These are phyloP conservation scores for Atlantisia rogersi DNA, from an alignment of 2,113 vertebrate species.

Conservation along the genomic window DNA sequence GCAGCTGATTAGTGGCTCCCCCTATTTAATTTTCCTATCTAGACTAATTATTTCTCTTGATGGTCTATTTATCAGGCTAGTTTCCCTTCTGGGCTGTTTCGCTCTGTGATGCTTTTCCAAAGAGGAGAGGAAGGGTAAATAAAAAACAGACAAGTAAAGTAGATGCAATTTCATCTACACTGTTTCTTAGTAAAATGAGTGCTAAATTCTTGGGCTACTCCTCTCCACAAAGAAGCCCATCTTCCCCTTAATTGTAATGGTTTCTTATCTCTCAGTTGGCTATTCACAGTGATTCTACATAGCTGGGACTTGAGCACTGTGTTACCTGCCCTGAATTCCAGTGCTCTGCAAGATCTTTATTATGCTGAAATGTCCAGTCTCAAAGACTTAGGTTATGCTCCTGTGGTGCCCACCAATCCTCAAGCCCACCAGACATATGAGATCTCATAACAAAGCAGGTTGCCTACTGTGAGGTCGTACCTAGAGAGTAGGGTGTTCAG, in stretches of 20 bases:
- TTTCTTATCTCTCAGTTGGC: not conserved
- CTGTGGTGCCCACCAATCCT: not conserved
- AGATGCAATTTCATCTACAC: not conserved
- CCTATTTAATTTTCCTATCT: constrained; percentile 63
- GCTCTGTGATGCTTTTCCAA: constrained; percentile 43
- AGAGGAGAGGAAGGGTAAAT: constrained; percentile 45
- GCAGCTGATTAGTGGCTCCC: constrained; percentile 60
- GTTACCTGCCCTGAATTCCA: rapidly evolving
- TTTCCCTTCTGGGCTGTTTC: constrained; percentile 43
- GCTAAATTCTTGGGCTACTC: not conserved
- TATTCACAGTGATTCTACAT: not conserved
- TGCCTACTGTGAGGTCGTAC: not conserved
- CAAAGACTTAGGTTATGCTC: rapidly evolving
- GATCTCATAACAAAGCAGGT: rapidly evolving
- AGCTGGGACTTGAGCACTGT: rapidly evolving
- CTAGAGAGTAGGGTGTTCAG: rapidly evolving
- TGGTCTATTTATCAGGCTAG: constrained; percentile 64
- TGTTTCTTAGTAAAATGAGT: not conserved
- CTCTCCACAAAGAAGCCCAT: not conserved
- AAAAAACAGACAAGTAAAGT: constrained; percentile 49
- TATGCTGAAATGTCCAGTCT: not conserved
- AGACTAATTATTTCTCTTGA: constrained; percentile 62
- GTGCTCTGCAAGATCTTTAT: not conserved
- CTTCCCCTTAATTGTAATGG: not conserved
- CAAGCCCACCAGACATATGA: not conserved